Evolutionary conservation across 2,797 vertebrate species (phyloP).

Genomic region (Miichthys miiuy): DNA sequence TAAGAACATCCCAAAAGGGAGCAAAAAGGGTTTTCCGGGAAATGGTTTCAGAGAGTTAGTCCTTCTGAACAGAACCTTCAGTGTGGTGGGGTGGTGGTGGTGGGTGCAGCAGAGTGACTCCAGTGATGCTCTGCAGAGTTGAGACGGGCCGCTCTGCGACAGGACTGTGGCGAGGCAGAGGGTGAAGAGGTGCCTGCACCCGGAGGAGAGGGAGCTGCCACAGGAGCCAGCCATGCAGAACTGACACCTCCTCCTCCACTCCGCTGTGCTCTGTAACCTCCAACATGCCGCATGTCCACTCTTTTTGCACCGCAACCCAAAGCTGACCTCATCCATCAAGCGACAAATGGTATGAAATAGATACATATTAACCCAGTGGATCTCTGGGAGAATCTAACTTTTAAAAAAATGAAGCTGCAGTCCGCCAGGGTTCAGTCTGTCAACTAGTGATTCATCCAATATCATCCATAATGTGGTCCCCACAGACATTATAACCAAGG

Average conservation of each 20-base stretch:
- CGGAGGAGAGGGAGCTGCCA: constrained; percentile 54
- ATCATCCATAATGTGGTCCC: neutral
- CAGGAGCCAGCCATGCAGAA: constrained; percentile 50
- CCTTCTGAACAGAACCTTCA: neutral
- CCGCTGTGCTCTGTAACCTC: constrained; percentile 29
- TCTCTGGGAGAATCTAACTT: neutral
- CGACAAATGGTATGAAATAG: constrained; percentile 38
- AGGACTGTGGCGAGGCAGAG: constrained; percentile 45
- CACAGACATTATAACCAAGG: neutral
- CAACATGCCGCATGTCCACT: constrained; percentile 30
- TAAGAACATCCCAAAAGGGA: too few relatives aligned
- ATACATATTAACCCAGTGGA: constrained; percentile 19
- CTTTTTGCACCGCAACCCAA: constrained; percentile 29
- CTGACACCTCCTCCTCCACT: constrained; percentile 44
- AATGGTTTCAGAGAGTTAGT: neutral
- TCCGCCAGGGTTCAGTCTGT: neutral
- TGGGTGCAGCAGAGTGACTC: neutral
- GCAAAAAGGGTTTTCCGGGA: too few relatives aligned
- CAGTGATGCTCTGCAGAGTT: neutral
- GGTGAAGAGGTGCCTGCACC: constrained; percentile 52
- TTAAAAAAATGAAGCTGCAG: neutral
- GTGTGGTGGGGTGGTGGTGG: neutral
- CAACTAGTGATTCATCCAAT: too few relatives aligned
- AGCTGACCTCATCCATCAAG: constrained; percentile 49
- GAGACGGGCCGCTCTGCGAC: constrained; percentile 30